A percentile compares a stretch with the other conserved stretches of the same genome.
These are phyloP conservation scores for Coelinius sp. DNA, from an alignment of 2,888 invertebrate species.

Conservation along the genomic window DNA sequence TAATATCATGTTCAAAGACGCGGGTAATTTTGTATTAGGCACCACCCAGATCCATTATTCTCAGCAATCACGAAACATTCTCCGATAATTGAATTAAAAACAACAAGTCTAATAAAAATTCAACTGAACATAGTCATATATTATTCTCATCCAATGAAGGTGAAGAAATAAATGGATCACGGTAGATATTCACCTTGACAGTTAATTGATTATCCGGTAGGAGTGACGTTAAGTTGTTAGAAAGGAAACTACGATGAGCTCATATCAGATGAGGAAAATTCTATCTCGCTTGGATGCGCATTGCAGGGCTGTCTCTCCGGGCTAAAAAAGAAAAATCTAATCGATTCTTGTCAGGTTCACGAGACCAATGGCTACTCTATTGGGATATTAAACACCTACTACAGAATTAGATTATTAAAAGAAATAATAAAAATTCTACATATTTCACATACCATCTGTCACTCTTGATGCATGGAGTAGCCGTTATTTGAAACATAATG, in stretches of 20 bases:
- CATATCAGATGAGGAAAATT: slow-evolving; percentile 16
- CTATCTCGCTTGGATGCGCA: not conserved
- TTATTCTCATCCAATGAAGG: slow-evolving; percentile 16
- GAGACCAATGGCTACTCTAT: not conserved
- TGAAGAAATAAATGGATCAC: slow-evolving; percentile 23
- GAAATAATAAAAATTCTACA: not conserved
- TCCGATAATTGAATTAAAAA: slow-evolving; percentile 13
- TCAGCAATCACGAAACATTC: not conserved
- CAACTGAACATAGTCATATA: slow-evolving; percentile 10
- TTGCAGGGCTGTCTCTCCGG: slow-evolving; percentile 3
- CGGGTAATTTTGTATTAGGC: too few species aligned
- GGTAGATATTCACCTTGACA: slow-evolving; percentile 17
- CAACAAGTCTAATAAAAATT: slow-evolving; percentile 10
- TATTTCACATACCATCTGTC: slow-evolving; percentile 9
- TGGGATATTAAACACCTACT: slow-evolving; percentile 3
- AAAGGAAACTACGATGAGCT: not conserved
- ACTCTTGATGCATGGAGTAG: not conserved
- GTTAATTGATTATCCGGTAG: slow-evolving; percentile 15
- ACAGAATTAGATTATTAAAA: not conserved
- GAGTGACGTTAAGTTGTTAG: slow-evolving; percentile 15
- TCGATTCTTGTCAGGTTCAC: slow-evolving; percentile 12
- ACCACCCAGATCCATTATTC: not conserved
- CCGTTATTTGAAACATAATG: not conserved
- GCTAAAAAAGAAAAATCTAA: slow-evolving; percentile 18
- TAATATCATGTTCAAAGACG: too few species aligned